Evolutionary conservation across 2,113 vertebrate genomes (phyloP), one percentile per base, ranked within the genome.

Genomic region (Aviceda subcristata): DNA sequence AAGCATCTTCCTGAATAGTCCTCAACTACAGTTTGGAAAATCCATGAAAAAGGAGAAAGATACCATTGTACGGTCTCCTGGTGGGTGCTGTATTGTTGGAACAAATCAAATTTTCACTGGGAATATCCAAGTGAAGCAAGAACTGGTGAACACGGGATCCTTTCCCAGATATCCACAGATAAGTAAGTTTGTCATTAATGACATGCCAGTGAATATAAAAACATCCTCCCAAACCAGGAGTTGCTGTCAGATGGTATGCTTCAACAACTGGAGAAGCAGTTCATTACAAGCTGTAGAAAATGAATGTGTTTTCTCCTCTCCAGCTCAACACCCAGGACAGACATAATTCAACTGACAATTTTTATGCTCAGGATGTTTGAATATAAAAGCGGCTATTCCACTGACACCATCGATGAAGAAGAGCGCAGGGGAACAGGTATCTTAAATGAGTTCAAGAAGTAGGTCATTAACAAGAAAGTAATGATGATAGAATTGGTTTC

Each of bases 381-480:
- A 94, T 80, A 78, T n/a, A 89, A 92, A 96, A 80, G 82, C 50
- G 80, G 59, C 72, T 88, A 72, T 84, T 93, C 60, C 48, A 93
- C 68, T 88, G 88, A 59, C 79, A 95, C 27, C 32, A 29, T 15
- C 0, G 4, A 81, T 71, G 76, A 92, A 89, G 41, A 96, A 88
- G 46, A 88, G 59, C 15, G 0, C 19, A 86, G 10, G 66, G 19
- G 69, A 92, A 80, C 60, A 87, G 57, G 66, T 87, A 95, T 50
- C 73, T 90, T 78, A 93, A 75, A 91, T 82, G 55, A 91, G 53
- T 92, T 96, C 73, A 95, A 91, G 66, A 94, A 90, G 48, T 67
- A 82, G 69, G 51, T 85, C 66, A 80, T 97, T 95, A 96, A 89
- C 48, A 94, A 62, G 86, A 92, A 92, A 94, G 59, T 79, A 92